Conservation (phyloP, 1,140 invertebrate species). For the Heliothis virescens region DNA sequence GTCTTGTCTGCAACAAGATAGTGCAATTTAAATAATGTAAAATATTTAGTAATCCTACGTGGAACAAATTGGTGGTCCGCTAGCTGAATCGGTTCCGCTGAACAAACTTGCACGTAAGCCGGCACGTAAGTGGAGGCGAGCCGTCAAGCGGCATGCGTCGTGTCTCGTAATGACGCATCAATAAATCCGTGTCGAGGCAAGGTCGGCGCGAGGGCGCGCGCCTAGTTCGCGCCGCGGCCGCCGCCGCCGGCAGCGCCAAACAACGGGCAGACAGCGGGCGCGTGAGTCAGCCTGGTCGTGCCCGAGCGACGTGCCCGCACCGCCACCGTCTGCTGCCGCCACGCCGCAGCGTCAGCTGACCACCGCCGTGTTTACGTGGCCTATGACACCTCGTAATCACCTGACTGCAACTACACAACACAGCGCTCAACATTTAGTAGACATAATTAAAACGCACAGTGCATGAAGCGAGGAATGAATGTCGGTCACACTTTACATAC, state of each 20-base stretch:
- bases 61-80: conserved; percentile 48
- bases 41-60: conserved; percentile 36
- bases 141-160: conserved; percentile 48
- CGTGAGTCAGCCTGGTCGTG: conserved; percentile 66
- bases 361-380: conserved; percentile 44
- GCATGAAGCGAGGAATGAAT: conserved; percentile 29
- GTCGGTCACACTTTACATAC: conserved; percentile 16
- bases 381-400: conserved; percentile 45
- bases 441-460: conserved; percentile 30
- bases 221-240: conserved; percentile 69
- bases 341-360: not conserved
- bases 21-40: conserved; percentile 49
- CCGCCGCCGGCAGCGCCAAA: conserved; percentile 63
- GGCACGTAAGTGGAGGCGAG: conserved; percentile 40
- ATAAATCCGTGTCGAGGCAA: conserved; percentile 84
- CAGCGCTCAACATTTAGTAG: not conserved
- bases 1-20: conserved; percentile 27
- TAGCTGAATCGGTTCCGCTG: conserved; percentile 51
- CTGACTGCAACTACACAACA: conserved; percentile 37
- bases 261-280: conserved; percentile 68
- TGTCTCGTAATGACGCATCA: conserved; percentile 76
- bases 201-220: conserved; percentile 82
- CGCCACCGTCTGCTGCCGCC: conserved; percentile 6
- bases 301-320: not conserved
- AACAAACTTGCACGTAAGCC: conserved; percentile 56